Percentiles rank a stretch among this genome's conserved stretches.
Evolutionary conservation across 2,888 invertebrate genomes (phyloP).

Genomic region (Tachina fera): DNA sequence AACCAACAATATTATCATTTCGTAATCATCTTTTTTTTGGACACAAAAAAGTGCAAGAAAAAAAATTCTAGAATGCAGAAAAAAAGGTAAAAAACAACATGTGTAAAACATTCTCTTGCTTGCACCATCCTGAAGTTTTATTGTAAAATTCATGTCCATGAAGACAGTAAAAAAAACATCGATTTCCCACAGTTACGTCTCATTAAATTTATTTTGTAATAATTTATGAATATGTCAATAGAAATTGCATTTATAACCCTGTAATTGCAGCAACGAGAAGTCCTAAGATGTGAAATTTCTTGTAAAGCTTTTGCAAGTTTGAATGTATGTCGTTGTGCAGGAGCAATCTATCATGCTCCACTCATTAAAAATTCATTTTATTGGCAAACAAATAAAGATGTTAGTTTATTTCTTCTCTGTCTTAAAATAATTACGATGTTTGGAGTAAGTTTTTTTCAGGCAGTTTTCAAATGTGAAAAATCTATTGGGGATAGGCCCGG

Average conservation of each 20-base stretch:
- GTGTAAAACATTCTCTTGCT: conserved; percentile 26
- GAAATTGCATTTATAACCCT: conserved; percentile 45
- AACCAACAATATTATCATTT: conserved; percentile 77
- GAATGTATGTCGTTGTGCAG: neutral
- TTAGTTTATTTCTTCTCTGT: neutral
- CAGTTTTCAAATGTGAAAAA: too few species aligned
- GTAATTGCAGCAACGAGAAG: conserved; percentile 30
- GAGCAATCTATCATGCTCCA: conserved; percentile 27
- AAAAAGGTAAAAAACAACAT: conserved; percentile 15
- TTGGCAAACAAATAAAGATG: neutral
- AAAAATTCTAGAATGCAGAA: conserved; percentile 7
- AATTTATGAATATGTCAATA: conserved; percentile 62
- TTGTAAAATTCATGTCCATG: conserved; percentile 42
- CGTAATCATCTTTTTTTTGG: conserved; percentile 56
- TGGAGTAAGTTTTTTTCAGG: too few species aligned
- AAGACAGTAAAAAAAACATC: conserved; percentile 31
- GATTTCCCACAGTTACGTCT: conserved; percentile 63
- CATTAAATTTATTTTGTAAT: conserved; percentile 51
- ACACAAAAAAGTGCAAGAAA: conserved; percentile 51
- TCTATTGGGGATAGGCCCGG: too few species aligned
- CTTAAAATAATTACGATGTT: conserved; percentile 12
- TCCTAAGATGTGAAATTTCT: conserved; percentile 1
- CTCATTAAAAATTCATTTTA: neutral
- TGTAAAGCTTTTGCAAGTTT: neutral
- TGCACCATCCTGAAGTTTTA: neutral